Base-by-base conservation (phyloP, 2,113 vertebrate genomes). In the Acrocephalus arundinaceus region DNA sequence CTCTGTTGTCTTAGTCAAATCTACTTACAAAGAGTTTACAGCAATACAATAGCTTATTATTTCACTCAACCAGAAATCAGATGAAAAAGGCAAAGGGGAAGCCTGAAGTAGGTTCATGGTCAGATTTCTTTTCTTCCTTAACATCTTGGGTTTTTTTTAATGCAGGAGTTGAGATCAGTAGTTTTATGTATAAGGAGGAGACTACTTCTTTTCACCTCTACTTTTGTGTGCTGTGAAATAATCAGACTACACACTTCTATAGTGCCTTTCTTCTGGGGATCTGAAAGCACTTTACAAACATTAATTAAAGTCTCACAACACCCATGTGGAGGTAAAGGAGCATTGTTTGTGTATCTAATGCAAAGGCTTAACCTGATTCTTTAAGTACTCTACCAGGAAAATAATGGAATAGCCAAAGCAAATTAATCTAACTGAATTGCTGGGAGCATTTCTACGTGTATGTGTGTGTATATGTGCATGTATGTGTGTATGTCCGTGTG, bases 11-110 rank as follows among this genome's bases (percentile, higher is more conserved):
- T 97, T 98, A 97, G 97, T 98, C 96, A 95, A 98, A 97, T 97
- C 97, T 97, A 94, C 97, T 98, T 98, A 98, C 97, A 97, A 98
- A 97, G 98, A 98, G 95, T 97, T 97, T 97, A 97, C 97, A 97
- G 97, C 97, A 98, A 98, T 98, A 97, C 96, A 94, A 96, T 96
- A 94, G 95, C 97, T 98, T 97, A 98, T 98, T 98, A 98, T 98
- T 98, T 98, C 97, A 97, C 92, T 97, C 97, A 97, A 96, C 96
- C 90, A 98, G 97, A 97, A 97, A 97, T 95, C 92, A 95, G 92
- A 95, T 91, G 88, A 95, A 96, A 96, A 96, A 96, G 87, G 90
- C 92, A 96, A 95, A 96, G 90, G 84, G 91, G 90, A 94, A 94
- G 76, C 92, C 90, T 94, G 75, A 95, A 95, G 93, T 96, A 93